Evolutionary conservation across 2,113 vertebrate genomes (phyloP).

Genomic region (Rafetus swinhoei): DNA sequence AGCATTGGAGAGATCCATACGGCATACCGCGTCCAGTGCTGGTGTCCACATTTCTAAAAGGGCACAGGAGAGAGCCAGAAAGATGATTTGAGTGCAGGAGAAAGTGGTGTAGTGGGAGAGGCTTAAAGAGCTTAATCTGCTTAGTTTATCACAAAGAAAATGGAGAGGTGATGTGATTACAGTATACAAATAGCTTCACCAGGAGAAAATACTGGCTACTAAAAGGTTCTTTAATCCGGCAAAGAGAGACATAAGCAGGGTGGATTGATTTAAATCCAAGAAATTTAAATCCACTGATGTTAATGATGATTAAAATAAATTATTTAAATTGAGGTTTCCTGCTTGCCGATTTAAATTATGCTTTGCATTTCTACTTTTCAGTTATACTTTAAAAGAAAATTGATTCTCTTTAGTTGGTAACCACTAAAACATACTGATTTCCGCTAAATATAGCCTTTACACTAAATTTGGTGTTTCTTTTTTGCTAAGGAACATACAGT

Average conservation of each 20-base stretch:
- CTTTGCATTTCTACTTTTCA: background rate
- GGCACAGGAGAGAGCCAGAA: background rate
- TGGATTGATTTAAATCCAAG: background rate
- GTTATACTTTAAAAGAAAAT: background rate
- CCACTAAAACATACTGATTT: background rate
- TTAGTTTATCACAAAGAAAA: slow-evolving; percentile 3
- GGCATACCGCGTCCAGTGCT: background rate
- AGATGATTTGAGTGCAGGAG: background rate
- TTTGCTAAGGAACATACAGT: background rate
- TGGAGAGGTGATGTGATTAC: slow-evolving; percentile 31
- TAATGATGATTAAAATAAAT: background rate
- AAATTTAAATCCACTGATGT: background rate
- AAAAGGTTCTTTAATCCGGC: background rate
- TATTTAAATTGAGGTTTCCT: too few species aligned
- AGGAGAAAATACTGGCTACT: background rate
- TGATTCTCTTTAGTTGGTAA: background rate
- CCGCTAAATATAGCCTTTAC: background rate
- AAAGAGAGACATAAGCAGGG: background rate
- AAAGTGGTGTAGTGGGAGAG: background rate
- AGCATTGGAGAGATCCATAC: too few species aligned
- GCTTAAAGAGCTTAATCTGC: background rate
- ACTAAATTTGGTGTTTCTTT: background rate
- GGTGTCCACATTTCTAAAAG: background rate
- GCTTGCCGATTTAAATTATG: background rate
- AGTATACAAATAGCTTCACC: background rate